Base-by-base conservation (phyloP, 2,888 invertebrate genomes). In the Arenicola marina region DNA sequence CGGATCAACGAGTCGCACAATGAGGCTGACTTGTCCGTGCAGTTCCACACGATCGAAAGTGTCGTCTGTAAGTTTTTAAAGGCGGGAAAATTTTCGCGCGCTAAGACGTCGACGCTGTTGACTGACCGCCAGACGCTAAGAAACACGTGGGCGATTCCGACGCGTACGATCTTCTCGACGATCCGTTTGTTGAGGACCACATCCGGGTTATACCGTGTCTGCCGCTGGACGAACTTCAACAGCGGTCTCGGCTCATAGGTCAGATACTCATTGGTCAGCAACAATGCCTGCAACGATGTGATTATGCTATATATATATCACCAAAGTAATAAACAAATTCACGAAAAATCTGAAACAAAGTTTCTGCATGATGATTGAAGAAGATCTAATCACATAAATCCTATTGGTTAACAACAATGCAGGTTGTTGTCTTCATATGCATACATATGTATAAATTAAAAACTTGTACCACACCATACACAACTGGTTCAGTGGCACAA, bases 31-130 rank as follows among this genome's bases (percentile, higher is more conserved):
- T 70, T 70, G 62, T 80, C 78, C 29, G 75, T 73, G 18, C 75
- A 71, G 57, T 78, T 75, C 80, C 80, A 80, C 26, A 77, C 38
- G 18, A 78, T 62, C 11, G 74, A 75, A 7, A 77, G 51, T 28
- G 73, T 62, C 21, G 68, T 69, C 56, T 76, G 76, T 2, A 77
- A 59, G 48, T 66, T 70, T 18, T 71, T 68, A 70, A 75, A 76
- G 7, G 62, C 61, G 32, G 59, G 58, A 55, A 38, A 21, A 46
- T 68, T 61, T 29, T 58, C 60, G 33, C 56, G 28, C 33, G 55
- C 32, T 18, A 72, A 65, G 28, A 56, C 67, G 28, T 70, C 59
- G 0, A 61, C 56, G 7, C 59, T 59, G n/a, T 58, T 59, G 3
- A 68, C 61, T 34, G 62, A 61, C 44, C 63, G 61, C 69, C 75